Evolutionary conservation across 2,113 vertebrate genomes (phyloP), one percentile per base, ranked within the genome.

Genomic region (Procavia capensis): DNA sequence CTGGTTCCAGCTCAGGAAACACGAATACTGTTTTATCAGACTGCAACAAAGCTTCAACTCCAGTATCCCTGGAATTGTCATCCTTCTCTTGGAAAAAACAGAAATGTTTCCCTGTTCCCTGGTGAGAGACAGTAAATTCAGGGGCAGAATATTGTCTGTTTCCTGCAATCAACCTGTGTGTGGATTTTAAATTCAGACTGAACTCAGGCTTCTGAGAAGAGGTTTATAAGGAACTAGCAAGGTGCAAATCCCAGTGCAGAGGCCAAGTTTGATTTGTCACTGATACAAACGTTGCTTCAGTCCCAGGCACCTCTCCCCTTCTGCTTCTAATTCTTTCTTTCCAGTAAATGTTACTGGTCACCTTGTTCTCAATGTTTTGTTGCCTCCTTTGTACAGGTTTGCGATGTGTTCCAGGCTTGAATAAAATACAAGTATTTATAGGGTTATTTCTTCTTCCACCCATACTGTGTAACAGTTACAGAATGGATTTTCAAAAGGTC

Each of bases 41-140:
- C 43, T 66, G 22, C 20, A 84, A 27, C 41, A 54, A 79, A 80
- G 29, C 59, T 41, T 94, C 74, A 10, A 74, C 70, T 88, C 63
- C 39, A 85, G 64, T 25, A 90, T 54, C 19, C 47, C 47, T 87
- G 54, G 74, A 96, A 92, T 86, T 80, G 57, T 75, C 45, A 63
- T 87, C 54, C 9, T 5, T 92, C 41, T 95, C 82, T 50, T 72
- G 0, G 45, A 47, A 39, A 45, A 54, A 24, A 76, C 11, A 76
- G 22, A 85, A 64, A 4, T 25, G 63, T 80, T 80, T 47, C 82
- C 61, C 6, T 75, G 50, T n/a, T 93, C 29, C 75, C 70, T 76
- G 31, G 36, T 91, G 45, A 88, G 76, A 93, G 36, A 85, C 22
- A 82, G 41, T 92, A 91, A 95, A 88, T 95, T 94, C 74, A 78